phyloP scores from a whole-genome alignment of 2,113 vertebrate species.

The Python bivittatus region DNA sequence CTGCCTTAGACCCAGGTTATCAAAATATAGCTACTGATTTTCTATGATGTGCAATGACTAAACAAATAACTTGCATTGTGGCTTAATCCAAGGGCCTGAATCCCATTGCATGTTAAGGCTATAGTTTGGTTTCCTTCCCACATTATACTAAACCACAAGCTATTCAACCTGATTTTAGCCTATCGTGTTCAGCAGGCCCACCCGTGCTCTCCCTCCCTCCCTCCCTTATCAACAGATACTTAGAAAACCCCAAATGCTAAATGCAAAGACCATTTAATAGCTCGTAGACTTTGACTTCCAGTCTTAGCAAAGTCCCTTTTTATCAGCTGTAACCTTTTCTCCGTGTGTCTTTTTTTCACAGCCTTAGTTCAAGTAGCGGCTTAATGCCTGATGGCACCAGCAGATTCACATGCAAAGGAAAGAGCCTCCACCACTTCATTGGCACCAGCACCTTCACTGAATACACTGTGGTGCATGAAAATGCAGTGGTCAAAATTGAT shows the following conservation, averaged over 20 bases:
- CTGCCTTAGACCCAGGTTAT: not conserved
- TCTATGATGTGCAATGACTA: not conserved
- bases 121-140: not conserved
- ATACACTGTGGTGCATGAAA: conserved; percentile 69
- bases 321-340: conserved; percentile 15
- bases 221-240: not conserved
- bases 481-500: conserved; percentile 59
- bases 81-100: not conserved
- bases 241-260: not conserved
- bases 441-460: conserved; percentile 73
- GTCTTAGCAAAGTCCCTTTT: not conserved
- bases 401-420: conserved; percentile 74
- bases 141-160: not conserved
- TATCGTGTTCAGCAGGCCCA: not conserved
- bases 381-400: conserved; percentile 71
- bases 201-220: not conserved
- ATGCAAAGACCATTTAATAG: not conserved
- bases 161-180: not conserved
- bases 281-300: not conserved
- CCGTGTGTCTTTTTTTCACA: conserved; percentile 48
- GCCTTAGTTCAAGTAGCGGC: not conserved
- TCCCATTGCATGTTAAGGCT: not conserved
- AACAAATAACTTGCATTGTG: not conserved
- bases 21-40: not conserved
- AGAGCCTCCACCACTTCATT: conserved; percentile 61